These are phyloP conservation scores for Ptychoptera albimana DNA, from an alignment of 2,888 invertebrate genomes.

Conservation along the genomic window DNA sequence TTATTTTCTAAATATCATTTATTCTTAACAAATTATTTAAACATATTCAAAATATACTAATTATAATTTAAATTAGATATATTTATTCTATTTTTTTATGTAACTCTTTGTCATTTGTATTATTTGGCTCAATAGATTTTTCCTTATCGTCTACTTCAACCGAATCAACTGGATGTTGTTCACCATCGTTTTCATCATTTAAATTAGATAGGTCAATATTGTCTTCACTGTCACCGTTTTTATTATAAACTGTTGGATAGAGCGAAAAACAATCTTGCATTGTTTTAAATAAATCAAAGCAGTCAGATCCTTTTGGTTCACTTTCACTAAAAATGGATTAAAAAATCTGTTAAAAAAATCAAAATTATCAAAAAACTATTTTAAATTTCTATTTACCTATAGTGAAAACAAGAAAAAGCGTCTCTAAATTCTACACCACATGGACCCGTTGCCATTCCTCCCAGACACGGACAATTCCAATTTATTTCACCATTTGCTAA, in stretches of 20 bases:
- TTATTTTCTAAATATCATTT: not conserved
- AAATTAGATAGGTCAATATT: constrained; percentile 3
- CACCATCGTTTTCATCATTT: constrained; percentile 5
- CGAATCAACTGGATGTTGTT: not conserved
- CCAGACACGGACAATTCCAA: constrained; percentile 94
- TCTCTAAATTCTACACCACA: constrained; percentile 87
- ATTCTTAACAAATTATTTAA: not conserved
- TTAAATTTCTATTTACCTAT: constrained; percentile 38
- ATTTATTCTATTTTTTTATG: too few species aligned
- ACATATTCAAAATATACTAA: not conserved
- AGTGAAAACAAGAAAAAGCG: constrained; percentile 91
- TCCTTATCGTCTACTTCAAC: not conserved
- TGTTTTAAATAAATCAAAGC: constrained; percentile 73
- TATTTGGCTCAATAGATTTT: not conserved
- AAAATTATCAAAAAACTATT: not conserved
- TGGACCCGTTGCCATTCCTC: constrained; percentile 95
- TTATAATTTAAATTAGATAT: not conserved
- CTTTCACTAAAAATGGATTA: constrained; percentile 53
- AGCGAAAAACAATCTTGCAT: constrained; percentile 85
- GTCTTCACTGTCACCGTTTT: constrained; percentile 36
- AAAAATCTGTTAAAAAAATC: constrained; percentile 28
- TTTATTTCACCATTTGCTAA: constrained; percentile 78
- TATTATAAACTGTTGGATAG: constrained; percentile 73
- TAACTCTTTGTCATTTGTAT: too few species aligned
- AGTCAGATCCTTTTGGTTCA: constrained; percentile 87